A percentile compares a stretch with the other conserved stretches of the same genome.
phyloP scores from a whole-genome alignment of 2,888 invertebrate species.

The Meloe dianella region DNA sequence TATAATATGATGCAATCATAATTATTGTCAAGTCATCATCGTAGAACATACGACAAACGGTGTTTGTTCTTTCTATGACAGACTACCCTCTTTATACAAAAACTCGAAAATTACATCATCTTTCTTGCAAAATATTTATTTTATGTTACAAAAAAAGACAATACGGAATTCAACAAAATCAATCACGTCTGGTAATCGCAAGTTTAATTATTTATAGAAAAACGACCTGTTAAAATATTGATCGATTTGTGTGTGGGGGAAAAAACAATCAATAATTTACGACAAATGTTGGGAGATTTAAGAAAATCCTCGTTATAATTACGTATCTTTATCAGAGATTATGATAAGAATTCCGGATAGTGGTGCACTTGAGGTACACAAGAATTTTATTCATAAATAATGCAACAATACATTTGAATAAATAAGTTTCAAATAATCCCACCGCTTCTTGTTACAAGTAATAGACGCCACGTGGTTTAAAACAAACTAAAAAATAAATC shows the following conservation, averaged over 20 bases:
- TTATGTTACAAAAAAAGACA: no score
- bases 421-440: neutral
- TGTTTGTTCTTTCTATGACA: neutral
- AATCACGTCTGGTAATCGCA: no score
- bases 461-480: neutral
- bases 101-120: neutral
- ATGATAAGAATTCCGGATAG: neutral
- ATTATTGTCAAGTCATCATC: neutral
- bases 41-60: no score
- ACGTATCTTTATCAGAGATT: neutral
- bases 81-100: neutral
- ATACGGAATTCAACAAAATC: no score
- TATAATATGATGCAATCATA: neutral
- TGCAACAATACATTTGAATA: neutral
- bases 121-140: neutral
- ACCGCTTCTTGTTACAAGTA: neutral
- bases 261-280: neutral
- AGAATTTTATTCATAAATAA: no score
- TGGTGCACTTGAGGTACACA: no score
- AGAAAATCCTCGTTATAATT: neutral
- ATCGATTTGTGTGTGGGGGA: neutral
- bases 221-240: neutral
- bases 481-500: neutral
- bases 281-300: neutral
- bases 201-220: neutral